Evolutionary conservation across 2,797 vertebrate genomes (phyloP).

Genomic region (Melanotaenia maccullochi): DNA sequence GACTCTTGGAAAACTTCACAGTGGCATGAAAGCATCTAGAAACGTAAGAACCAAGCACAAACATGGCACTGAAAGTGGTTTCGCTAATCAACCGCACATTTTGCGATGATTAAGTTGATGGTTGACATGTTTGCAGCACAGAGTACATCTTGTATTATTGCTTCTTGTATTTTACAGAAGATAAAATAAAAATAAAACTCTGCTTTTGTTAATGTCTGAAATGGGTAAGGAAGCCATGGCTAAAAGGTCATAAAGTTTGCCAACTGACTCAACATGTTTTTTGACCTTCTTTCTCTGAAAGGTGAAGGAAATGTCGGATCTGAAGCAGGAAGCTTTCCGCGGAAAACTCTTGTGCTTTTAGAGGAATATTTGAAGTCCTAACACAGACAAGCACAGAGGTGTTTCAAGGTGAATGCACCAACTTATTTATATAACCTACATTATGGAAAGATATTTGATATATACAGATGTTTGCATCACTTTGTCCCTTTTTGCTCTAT

Average conservation of each 20-base stretch:
- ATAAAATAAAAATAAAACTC: conserved; percentile 1
- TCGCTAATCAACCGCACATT: conserved; percentile 13
- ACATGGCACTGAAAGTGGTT: background rate
- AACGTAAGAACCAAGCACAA: conserved; percentile 20
- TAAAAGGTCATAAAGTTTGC: conserved; percentile 15
- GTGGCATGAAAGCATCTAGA: conserved; percentile 6
- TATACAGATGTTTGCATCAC: background rate
- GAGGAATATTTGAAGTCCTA: background rate
- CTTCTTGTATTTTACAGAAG: background rate
- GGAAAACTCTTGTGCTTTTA: conserved; percentile 3
- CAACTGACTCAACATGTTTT: conserved; percentile 38
- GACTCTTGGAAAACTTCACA: conserved; percentile 33
- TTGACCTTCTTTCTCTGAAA: conserved; percentile 39
- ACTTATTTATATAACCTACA: background rate
- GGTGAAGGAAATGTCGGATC: conserved; percentile 22
- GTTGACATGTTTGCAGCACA: background rate
- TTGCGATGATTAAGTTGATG: conserved; percentile 7
- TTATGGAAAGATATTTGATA: background rate
- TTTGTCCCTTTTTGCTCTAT: background rate
- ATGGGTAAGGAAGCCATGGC: conserved; percentile 30
- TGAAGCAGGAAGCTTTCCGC: conserved; percentile 4
- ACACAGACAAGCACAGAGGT: background rate
- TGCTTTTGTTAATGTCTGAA: conserved; percentile 10
- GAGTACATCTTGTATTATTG: background rate
- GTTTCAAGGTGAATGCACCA: conserved; percentile 32